phyloP scores from a whole-genome alignment of 2,113 vertebrate genomes.

The Pipra filicauda region DNA sequence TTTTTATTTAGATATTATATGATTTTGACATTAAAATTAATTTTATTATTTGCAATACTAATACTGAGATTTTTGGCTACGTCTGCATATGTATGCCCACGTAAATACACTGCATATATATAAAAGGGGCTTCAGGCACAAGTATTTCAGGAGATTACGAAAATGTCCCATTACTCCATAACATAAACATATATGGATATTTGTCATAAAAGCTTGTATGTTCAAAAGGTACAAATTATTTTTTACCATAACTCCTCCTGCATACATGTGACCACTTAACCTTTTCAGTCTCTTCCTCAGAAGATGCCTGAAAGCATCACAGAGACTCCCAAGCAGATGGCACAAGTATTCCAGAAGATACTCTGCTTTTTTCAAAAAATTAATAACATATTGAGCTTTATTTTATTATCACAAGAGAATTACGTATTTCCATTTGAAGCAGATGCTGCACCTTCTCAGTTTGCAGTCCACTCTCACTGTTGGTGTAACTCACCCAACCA shows the following conservation, averaged over 20 bases:
- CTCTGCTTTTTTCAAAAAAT: neutral
- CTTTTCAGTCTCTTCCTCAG: neutral
- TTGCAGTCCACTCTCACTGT: conserved; percentile 55
- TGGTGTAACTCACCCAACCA: conserved; percentile 55
- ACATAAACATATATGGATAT: neutral
- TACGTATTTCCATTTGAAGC: conserved; percentile 46
- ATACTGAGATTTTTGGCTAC: neutral
- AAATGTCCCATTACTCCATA: neutral
- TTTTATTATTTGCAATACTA: neutral
- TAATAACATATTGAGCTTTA: neutral
- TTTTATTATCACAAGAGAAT: conserved; percentile 17
- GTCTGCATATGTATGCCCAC: neutral
- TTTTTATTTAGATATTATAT: neutral
- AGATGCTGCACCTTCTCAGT: conserved; percentile 56
- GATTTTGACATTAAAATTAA: neutral
- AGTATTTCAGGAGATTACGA: neutral
- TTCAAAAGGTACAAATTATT: neutral
- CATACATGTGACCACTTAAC: neutral
- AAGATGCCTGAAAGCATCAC: conserved; percentile 19
- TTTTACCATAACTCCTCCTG: neutral
- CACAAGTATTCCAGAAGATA: neutral
- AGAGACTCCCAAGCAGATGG: conserved; percentile 19
- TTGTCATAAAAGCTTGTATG: neutral
- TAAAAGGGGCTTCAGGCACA: neutral
- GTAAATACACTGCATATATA: neutral